Evolutionary conservation across 2,797 vertebrate species (phyloP), one percentile per base, ranked within the genome.

Genomic region (Lerista edwardsae): DNA sequence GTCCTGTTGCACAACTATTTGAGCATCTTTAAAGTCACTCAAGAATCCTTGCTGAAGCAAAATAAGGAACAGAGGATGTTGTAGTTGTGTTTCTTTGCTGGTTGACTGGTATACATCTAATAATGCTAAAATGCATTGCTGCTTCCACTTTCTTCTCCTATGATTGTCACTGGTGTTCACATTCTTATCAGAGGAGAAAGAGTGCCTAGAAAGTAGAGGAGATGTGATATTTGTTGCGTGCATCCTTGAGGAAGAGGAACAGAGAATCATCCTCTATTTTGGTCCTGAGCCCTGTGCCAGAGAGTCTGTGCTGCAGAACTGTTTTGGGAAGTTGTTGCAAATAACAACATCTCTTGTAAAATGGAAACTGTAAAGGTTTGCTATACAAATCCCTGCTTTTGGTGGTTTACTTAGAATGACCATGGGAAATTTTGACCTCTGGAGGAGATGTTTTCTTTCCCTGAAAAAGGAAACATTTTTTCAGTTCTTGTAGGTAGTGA

Each of bases 291-390:
- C 23, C 72, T 21, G 0, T 4, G 44, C 12, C 71, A 12, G 61
- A 25, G 2, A 39, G 10, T 62, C 51, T 17, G 1, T 0, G 3
- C 25, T 31, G 6, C 0, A 0, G 12, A 74, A 36, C 23, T 7
- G 0, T 0, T 36, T 76, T 15, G 36, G 73, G 34, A 91, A 21
- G 27, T 79, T 55, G 15, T 55, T 6, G 4, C 12, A n/a, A 47
- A 85, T 62, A n/a, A 47, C 11, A n/a, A 47, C 11, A 2, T 11
- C 1, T 34, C 25, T 86, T 67, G 2, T 39, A 59, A 19, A 0
- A 5, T 25, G 2, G 34, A 41, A 3, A 34, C 34, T 11, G 41
- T 19, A 34, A 23, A 3, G 41, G 2, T 31, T 85, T 57, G 3
- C 27, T 31, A 39, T 55, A 12, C 19, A 79, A 12, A 59, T 34